Base-by-base conservation (phyloP, 2,888 invertebrate species). In the Ophion costatus region DNA sequence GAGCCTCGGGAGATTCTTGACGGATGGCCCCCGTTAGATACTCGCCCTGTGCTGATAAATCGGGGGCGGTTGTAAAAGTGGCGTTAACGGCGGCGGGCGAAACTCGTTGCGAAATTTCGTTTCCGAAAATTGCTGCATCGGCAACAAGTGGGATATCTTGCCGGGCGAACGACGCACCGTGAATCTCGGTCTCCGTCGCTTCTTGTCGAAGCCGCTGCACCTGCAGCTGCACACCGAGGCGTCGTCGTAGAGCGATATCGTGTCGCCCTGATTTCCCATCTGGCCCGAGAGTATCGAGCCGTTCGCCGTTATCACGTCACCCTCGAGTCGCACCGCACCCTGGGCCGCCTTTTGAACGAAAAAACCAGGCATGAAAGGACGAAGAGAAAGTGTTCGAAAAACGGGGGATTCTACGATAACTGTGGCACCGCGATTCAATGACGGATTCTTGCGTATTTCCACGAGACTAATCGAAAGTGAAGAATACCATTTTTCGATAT, bases 221-320 rank as follows among this genome's bases (percentile, higher is more conserved):
- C 93, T 94, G 89, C 94, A 94, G 88, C 94, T 94, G 90, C 94
- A 94, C 22, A 94, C 94, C 24, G 94, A 94, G 45, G 93, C 92
- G 83, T 94, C 93, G 78, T 91, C 90, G 87, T 94, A 94, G 82
- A 94, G 89, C 84, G 94, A 94, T 88, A 92, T 91, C 87, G 93
- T 93, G 86, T 94, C 94, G 78, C 94, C 94, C 88, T 94, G 94
- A 88, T 92, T 94, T 70, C 94, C 93, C 76, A 94, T 91, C 83
- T 94, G 94, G 79, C 98, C 97, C 89, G 98, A 96, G 90, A 98
- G 94, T 91, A 98, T 98, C 88, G 97, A 98, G 83, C 98, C 98
- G 92, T 98, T 98, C 66, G 98, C 98, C 84, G 98, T 98, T 94
- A 99, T 99, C 90, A 99, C 98, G 95, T 99, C 99, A 85, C 99